These are phyloP conservation scores for Lasioglossum oenotherae DNA, from an alignment of 2,888 invertebrate species.

Conservation along the genomic window DNA sequence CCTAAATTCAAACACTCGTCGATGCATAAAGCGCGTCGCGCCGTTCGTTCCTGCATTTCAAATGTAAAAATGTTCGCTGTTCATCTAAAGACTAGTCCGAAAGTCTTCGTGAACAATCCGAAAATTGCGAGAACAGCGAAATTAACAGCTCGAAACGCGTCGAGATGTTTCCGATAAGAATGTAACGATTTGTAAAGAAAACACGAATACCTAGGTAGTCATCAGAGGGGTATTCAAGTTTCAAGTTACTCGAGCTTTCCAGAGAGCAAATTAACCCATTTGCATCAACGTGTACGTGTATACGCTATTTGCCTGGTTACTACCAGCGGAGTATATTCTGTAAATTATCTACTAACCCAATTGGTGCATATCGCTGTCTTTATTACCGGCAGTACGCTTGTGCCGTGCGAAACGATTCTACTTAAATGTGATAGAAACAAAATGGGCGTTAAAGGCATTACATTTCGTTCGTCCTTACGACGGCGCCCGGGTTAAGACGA, in stretches of 20 bases:
- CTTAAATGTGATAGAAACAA: not conserved
- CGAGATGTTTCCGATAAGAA: not conserved
- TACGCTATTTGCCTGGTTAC: not conserved
- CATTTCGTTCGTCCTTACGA: too few relatives aligned
- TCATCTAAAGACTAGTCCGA: too few relatives aligned
- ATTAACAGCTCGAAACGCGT: not conserved
- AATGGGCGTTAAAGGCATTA: not conserved
- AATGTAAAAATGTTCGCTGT: not conserved
- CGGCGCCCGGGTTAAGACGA: too few relatives aligned
- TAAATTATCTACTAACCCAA: not conserved
- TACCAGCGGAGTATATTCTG: not conserved
- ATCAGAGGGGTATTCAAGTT: not conserved
- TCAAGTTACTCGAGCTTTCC: not conserved
- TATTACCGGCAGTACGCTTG: not conserved
- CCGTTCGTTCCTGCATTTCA: not conserved
- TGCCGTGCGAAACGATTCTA: not conserved
- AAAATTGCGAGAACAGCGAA: not conserved
- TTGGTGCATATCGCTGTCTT: not conserved
- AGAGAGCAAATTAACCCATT: not conserved
- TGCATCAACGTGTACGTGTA: not conserved
- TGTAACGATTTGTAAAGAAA: not conserved
- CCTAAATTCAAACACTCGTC: not conserved
- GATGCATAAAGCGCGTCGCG: not conserved
- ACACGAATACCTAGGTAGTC: not conserved
- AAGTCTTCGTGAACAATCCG: not conserved